Conservation (phyloP, 2,113 vertebrate species). For the Istiophorus platypterus region DNA sequence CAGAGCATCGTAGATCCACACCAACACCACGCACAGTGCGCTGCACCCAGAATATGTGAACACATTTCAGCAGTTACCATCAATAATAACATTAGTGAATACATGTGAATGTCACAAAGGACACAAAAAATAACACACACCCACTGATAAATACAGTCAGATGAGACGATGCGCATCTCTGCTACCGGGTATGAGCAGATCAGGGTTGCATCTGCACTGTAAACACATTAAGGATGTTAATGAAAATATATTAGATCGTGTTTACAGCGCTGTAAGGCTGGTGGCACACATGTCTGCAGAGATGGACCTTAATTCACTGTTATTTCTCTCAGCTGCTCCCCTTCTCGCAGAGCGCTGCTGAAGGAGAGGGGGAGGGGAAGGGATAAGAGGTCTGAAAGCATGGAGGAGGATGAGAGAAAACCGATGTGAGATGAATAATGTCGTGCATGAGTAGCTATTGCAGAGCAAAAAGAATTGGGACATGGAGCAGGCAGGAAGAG, state of each 20-base stretch:
- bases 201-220: slow-evolving; percentile 2
- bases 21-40: slow-evolving; percentile 15
- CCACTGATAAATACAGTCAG: not conserved
- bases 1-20: slow-evolving; percentile 33
- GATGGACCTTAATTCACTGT: slow-evolving; percentile 69
- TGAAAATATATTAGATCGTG: slow-evolving; percentile 64
- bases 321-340: slow-evolving; percentile 79
- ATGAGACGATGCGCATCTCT: not conserved
- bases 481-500: not conserved
- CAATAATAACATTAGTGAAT: not conserved
- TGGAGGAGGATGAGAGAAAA: slow-evolving; percentile 5
- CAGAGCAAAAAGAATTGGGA: not conserved
- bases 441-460: not conserved
- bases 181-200: not conserved
- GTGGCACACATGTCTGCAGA: slow-evolving; percentile 59
- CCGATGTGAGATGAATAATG: slow-evolving; percentile 1
- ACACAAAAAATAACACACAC: not conserved
- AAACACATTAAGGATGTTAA: slow-evolving; percentile 45
- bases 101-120: not conserved
- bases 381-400: slow-evolving; percentile 36
- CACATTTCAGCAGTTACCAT: not conserved
- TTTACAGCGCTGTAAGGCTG: slow-evolving; percentile 61
- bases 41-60: not conserved
- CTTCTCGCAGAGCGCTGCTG: slow-evolving; percentile 47
- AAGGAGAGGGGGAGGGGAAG: slow-evolving; percentile 63